phyloP scores from a whole-genome alignment of 2,113 vertebrate species.

The Chinchilla lanigera region DNA sequence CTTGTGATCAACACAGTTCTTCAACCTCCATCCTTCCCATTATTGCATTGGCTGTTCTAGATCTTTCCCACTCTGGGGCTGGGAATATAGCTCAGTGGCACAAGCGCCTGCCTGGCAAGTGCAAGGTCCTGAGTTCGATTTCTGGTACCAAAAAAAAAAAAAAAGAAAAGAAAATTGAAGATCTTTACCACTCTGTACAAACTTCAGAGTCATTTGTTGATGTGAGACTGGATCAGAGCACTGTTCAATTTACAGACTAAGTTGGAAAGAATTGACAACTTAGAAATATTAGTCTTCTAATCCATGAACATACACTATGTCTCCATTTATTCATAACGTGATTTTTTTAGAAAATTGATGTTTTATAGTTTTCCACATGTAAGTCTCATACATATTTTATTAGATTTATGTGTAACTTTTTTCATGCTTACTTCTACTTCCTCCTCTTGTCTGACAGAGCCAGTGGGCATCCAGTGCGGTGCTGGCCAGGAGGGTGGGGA shows the following conservation, averaged over 20 bases:
- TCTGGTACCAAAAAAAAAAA: no score
- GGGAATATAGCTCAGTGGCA: no score
- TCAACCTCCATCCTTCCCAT: background rate
- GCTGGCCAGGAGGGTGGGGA: background rate
- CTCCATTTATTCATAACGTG: background rate
- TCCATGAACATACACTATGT: background rate
- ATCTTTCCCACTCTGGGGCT: no score
- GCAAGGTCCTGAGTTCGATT: no score
- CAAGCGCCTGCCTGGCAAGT: no score
- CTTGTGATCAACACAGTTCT: no score
- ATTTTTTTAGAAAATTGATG: background rate
- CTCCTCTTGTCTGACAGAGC: background rate
- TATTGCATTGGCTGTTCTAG: background rate
- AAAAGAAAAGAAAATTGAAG: no score
- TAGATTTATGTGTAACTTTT: background rate
- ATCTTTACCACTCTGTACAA: background rate
- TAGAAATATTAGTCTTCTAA: background rate
- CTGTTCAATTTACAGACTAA: background rate
- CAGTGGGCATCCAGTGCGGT: background rate
- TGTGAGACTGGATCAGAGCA: background rate
- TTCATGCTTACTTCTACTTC: background rate
- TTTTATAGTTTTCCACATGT: background rate
- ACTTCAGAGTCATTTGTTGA: background rate
- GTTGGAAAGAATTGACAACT: background rate
- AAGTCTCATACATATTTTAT: background rate